These are phyloP conservation scores for Plotosus lineatus DNA, from an alignment of 2,113 vertebrate species.

Conservation along the genomic window DNA sequence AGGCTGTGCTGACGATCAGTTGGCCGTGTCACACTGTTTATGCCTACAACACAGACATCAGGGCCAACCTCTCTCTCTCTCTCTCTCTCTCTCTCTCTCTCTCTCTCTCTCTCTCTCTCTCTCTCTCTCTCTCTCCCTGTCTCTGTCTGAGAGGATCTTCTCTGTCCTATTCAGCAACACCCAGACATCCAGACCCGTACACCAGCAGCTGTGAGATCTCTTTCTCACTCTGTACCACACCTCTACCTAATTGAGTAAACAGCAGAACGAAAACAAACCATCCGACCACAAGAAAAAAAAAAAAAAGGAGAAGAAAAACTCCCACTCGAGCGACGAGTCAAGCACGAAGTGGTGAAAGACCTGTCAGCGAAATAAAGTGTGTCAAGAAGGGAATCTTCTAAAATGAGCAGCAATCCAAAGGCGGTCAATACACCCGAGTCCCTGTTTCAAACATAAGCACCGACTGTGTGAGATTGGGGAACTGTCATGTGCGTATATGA, in stretches of 20 bases:
- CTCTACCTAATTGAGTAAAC: constrained; percentile 47
- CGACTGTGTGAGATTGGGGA: constrained; percentile 77
- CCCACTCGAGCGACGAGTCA: not conserved
- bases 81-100: not conserved
- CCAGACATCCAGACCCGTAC: constrained; percentile 46
- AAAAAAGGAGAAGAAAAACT: constrained; percentile 17
- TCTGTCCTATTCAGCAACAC: constrained; percentile 42
- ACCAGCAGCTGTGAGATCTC: constrained; percentile 41
- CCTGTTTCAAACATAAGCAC: constrained; percentile 75
- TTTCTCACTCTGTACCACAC: constrained; percentile 31
- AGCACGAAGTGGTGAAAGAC: constrained; percentile 4
- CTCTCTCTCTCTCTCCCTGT: not conserved
- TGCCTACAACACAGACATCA: not conserved
- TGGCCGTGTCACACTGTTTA: constrained; percentile 22
- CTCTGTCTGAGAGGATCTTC: constrained; percentile 7
- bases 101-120: not conserved
- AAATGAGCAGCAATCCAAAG: constrained; percentile 39
- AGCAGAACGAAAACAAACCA: constrained; percentile 41
- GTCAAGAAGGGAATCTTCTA: constrained; percentile 18
- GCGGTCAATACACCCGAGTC: constrained; percentile 66
- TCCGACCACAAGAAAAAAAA: constrained; percentile 16
- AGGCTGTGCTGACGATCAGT: constrained; percentile 15
- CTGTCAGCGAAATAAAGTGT: constrained; percentile 21
- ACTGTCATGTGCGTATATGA: constrained; percentile 73
- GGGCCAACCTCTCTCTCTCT: constrained; percentile 10